Evolutionary conservation across 2,113 vertebrate genomes (phyloP), one percentile per base, ranked within the genome.

Genomic region (Ammodytes marinus): DNA sequence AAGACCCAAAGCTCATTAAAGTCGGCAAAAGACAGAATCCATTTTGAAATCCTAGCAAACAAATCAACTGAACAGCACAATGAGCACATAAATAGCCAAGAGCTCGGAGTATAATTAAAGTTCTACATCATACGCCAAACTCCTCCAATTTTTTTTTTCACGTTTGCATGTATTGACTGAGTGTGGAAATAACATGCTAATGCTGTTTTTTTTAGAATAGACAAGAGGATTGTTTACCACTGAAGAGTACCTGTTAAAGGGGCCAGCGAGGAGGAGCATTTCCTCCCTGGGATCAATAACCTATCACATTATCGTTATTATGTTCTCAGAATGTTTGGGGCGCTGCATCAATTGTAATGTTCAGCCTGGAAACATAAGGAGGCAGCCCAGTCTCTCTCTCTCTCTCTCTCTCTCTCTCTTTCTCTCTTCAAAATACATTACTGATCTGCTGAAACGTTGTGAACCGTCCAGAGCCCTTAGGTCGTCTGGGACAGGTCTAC

Each of bases 1-100:
- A 88, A 75, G 71, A 79, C 54, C 74, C 74, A 58, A 76, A 50
- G 72, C 91, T 91, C 85, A 89, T 90, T 90, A 88, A 91, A 84
- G 76, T 69, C 69, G 46, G 59, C 69, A 55, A 79, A 83, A 75
- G 58, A 86, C 73, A 40, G 43, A 77, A 83, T 72, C 79, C 19
- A 37, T 77, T 66, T 84, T 60, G 71, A 90, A 82, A 76, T 80
- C 79, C 74, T 61, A 67, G 57, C 69, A 83, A 91, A 86, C 79
- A 78, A 66, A 84, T 86, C 86, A 84, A 63, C 69, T 74, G 39
- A 53, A 59, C 76, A 86, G 60, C 72, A 74, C 58, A 88, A 57
- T 61, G 50, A 87, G 81, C 55, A 15, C 80, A 82, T 84, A 80
- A 84, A 88, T 83, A 84, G 77, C 74, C 59, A 49, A 27, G 79